A percentile compares a stretch with the other conserved stretches of the same genome.
Evolutionary conservation across 2,888 invertebrate species (phyloP).

Genomic region (Calliscelio sp.): DNA sequence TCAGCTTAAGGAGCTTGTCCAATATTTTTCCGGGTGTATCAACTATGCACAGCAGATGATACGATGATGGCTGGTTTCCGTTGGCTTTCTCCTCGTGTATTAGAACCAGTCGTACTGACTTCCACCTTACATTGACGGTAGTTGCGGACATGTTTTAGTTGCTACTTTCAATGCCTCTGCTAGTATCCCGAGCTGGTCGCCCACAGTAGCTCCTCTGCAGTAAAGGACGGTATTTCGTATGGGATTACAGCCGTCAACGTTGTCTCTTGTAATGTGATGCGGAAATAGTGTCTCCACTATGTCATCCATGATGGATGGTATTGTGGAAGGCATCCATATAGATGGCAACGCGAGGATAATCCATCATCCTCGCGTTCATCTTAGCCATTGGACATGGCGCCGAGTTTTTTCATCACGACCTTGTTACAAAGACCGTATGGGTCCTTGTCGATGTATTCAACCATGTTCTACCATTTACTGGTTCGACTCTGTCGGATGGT

Average conservation of each 20-base stretch:
- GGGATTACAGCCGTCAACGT: no score
- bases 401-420: background rate
- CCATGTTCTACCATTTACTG: background rate
- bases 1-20: background rate
- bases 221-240: background rate
- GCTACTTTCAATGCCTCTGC: background rate
- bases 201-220: background rate
- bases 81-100: background rate
- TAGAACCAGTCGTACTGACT: background rate
- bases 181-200: background rate
- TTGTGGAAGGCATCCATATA: no score
- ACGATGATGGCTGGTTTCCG: background rate
- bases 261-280: background rate
- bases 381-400: background rate
- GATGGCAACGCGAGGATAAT: no score
- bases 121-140: background rate
- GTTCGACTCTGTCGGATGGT: background rate
- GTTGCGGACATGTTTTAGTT: background rate
- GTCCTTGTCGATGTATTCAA: background rate
- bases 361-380: background rate
- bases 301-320: no score
- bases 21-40: background rate
- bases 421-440: background rate
- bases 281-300: background rate
- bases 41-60: constrained; percentile 69